Evolutionary conservation across 2,797 vertebrate species (phyloP), one percentile per base, ranked within the genome.

Genomic region (Sorex maritimensis): DNA sequence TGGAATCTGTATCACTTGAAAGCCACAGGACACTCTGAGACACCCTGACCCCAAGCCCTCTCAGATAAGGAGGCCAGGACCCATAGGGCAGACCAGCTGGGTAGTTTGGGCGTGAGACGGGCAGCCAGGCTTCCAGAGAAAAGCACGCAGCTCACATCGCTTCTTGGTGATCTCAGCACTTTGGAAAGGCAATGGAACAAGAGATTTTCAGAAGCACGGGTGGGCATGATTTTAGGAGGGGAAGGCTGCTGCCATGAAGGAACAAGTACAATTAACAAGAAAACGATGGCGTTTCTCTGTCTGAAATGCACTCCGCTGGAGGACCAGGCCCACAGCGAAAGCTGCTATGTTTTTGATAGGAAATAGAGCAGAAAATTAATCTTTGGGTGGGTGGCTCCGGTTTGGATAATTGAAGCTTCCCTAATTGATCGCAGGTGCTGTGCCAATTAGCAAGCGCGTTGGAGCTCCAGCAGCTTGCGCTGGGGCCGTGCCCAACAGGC

Each of bases 301-400:
- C 90, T 88, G 71, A 86, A 94, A 93, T 63, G 84, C 71, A 88
- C 88, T 94, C 77, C 77, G 73, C 79, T 61, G 91, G 94, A 94
- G 93, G 94, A 88, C 94, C 30, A 44, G 94, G 86, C 91, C 84
- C 75, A 55, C 81, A 88, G 92, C 92, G 91, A 95, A 97, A 95
- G 95, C 91, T 91, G 96, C 95, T 86, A 79, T 95, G 95, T 96
- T 96, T 96, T 93, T 94, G 92, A 96, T 72, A 68, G 88, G 52
- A 97, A 97, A 93, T 77, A 95, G 85, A 97, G 79, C 41, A 97
- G 82, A 96, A 98, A 97, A 95, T 80, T 72, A 93, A 92, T 95
- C 90, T 94, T 87, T 90, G 93, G 96, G 96, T 92, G 91, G 87
- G 85, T 87, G 94, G 93, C 77, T 97, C 95, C 90, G 95, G 95